Conservation (phyloP, 2,113 vertebrate genomes). For the Dunckerocampus dactyliophorus region DNA sequence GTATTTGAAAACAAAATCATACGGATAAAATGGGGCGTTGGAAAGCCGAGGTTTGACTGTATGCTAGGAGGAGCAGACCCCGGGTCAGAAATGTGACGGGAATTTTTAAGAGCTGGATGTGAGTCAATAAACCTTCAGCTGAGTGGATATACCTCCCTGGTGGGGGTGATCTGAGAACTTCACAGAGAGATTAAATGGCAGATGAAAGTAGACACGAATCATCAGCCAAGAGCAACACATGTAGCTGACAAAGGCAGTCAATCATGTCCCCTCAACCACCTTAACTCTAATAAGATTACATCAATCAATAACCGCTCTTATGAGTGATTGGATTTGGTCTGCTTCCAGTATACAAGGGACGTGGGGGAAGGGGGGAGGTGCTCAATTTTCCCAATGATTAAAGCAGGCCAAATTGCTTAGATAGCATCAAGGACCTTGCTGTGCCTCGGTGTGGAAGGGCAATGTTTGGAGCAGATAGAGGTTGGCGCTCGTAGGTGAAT, state of each 20-base stretch:
- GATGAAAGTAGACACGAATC: conserved; percentile 72
- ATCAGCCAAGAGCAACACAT: conserved; percentile 70
- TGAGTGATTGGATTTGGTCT: conserved; percentile 78
- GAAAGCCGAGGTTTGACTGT: no score
- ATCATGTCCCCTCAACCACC: conserved; percentile 63
- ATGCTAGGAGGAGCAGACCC: no score
- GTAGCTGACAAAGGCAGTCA: conserved; percentile 77
- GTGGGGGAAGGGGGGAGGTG: conserved; percentile 37
- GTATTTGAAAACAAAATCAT: no score
- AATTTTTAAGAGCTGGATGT: no score
- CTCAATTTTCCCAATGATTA: conserved; percentile 82
- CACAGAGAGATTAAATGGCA: conserved; percentile 63
- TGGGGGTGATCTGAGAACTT: conserved; percentile 41
- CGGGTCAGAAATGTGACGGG: no score
- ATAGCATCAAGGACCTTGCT: conserved; percentile 80
- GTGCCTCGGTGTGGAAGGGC: conserved; percentile 70
- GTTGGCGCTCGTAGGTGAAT: conserved; percentile 26
- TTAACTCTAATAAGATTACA: conserved; percentile 79
- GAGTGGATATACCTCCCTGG: neutral
- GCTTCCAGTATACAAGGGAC: conserved; percentile 47
- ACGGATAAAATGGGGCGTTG: no score
- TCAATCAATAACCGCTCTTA: conserved; percentile 81
- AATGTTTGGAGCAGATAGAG: conserved; percentile 66
- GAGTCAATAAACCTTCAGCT: neutral
- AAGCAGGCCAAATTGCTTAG: conserved; percentile 76